Evolutionary conservation across 2,888 invertebrate genomes (phyloP).

Genomic region (Rhabditoides inermis): DNA sequence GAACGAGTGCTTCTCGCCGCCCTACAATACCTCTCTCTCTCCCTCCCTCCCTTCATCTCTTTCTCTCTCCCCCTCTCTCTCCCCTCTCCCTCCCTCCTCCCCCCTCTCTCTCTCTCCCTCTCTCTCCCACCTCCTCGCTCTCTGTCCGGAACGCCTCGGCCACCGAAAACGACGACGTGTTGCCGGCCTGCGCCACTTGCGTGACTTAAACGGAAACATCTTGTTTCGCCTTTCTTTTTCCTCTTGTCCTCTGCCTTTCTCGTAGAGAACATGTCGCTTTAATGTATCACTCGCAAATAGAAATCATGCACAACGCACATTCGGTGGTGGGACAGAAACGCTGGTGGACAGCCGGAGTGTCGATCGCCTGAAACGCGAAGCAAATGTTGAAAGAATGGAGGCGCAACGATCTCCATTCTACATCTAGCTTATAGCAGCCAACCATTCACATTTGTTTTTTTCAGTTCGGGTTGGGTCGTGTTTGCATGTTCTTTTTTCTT

Average conservation of each 20-base stretch:
- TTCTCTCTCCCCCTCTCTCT: background rate
- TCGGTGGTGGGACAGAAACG: slow-evolving; percentile 36
- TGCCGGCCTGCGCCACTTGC: slow-evolving; percentile 25
- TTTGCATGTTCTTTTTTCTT: too few species aligned
- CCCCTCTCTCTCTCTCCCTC: background rate
- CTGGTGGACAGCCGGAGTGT: slow-evolving; percentile 36
- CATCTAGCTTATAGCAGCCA: background rate
- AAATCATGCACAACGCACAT: slow-evolving; percentile 13
- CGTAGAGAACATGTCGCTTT: background rate
- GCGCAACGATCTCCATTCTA: background rate
- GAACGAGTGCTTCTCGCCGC: slow-evolving; percentile 8
- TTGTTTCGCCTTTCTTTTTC: too few species aligned
- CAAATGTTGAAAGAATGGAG: background rate
- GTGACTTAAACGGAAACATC: slow-evolving; percentile 17
- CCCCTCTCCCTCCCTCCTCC: background rate
- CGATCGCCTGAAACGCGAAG: slow-evolving; percentile 26
- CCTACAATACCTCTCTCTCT: background rate
- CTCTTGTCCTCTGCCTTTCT: too few species aligned
- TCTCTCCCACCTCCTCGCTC: slow-evolving; percentile 10
- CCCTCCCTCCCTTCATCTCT: background rate
- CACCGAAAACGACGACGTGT: slow-evolving; percentile 24
- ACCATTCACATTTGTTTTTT: too few species aligned
- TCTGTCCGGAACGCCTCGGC: slow-evolving; percentile 28
- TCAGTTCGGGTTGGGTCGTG: too few species aligned
- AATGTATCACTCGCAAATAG: background rate